phyloP scores from a whole-genome alignment of 2,797 vertebrate genomes.

The Tragopan temminckii region DNA sequence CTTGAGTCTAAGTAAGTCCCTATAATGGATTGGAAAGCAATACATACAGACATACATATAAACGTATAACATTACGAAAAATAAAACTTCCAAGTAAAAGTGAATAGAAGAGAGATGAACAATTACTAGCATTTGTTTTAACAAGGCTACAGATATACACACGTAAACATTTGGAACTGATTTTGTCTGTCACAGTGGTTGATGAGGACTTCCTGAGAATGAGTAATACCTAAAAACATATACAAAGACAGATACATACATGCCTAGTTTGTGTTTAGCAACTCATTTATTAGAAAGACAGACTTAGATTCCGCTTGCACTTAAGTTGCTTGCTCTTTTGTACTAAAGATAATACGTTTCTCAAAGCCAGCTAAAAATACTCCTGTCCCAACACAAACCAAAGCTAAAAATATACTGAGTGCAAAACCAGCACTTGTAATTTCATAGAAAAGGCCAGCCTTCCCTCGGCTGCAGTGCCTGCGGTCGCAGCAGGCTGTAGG shows the following conservation, averaged over 20 bases:
- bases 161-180: neutral
- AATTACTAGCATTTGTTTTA: neutral
- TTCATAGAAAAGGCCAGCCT: neutral
- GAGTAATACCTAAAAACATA: neutral
- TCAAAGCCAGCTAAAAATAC: constrained; percentile 39
- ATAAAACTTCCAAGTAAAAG: neutral
- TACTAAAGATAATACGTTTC: constrained; percentile 32
- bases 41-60: neutral
- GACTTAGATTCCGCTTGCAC: neutral
- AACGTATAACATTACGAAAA: rapidly evolving
- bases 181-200: neutral
- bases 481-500: neutral
- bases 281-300: constrained; percentile 52
- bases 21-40: rapidly evolving
- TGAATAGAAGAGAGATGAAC: neutral
- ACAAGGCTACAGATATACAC: neutral
- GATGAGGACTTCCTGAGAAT: constrained; percentile 31
- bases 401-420: neutral
- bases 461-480: neutral
- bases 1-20: neutral
- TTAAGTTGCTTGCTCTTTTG: constrained; percentile 24
- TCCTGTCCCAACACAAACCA: neutral
- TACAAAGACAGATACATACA: neutral
- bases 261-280: neutral
- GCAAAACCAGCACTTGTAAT: neutral